Evolutionary conservation across 2,888 invertebrate species (phyloP).

Genomic region (Mamestra brassicae): DNA sequence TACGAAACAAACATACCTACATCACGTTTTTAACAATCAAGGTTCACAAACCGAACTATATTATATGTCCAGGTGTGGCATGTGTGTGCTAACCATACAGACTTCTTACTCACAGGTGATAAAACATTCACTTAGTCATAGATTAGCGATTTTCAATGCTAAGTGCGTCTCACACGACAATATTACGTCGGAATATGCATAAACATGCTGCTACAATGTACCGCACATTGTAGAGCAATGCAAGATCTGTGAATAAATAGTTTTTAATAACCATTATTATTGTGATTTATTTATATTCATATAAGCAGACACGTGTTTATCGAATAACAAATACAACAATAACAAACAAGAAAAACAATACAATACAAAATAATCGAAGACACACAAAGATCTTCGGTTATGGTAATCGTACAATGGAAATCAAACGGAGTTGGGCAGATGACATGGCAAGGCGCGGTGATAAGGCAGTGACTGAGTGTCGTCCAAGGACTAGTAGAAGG

Average conservation of each 20-base stretch:
- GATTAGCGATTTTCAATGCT: conserved; percentile 80
- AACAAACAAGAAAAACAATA: no score
- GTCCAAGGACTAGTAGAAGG: no score
- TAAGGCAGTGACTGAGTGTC: no score
- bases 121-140: conserved; percentile 77
- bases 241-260: conserved; percentile 9
- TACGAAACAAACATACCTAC: conserved; percentile 20
- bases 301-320: no score
- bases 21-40: conserved; percentile 22
- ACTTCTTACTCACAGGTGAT: conserved; percentile 72
- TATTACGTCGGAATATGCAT: conserved; percentile 28
- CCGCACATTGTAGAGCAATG: conserved; percentile 14
- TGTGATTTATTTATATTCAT: background rate
- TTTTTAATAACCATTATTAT: conserved; percentile 1
- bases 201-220: conserved; percentile 6
- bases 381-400: no score
- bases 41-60: conserved; percentile 10
- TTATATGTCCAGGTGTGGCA: conserved; percentile 57
- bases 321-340: no score
- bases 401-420: no score
- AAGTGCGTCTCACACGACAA: conserved; percentile 45
- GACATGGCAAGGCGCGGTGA: no score
- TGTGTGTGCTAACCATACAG: conserved; percentile 60
- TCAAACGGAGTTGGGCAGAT: no score
- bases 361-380: no score